Base-by-base conservation (phyloP, 1,140 invertebrate genomes). In the Ceratosolen solmsi region DNA sequence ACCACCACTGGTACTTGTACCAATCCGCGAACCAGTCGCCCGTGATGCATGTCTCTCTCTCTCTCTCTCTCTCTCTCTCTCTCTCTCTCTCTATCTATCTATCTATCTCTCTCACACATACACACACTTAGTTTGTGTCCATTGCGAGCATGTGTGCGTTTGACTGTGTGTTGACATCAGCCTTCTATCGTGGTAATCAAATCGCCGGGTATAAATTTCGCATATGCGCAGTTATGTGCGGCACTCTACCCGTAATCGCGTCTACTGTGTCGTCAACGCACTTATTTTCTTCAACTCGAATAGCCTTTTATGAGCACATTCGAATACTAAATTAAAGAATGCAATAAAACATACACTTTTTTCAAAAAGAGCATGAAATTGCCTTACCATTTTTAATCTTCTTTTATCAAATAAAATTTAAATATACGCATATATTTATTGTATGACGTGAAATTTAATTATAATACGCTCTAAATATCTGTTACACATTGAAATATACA, bases 141-240 rank as follows among this genome's bases (percentile, higher is more conserved):
- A 49, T 36, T 46, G 41, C 27, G 41, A 22, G 33, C 46, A 30
- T 38, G 4, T 22, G 76, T n/a, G 49, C 13, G 46, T 25, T 82
- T 84, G 87, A 87, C 85, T 85, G 85, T 83, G 87, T 87, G 87
- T 87, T 87, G 86, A 85, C 89, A 89, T 91, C 89, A 90, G 89
- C 86, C 89, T 90, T 89, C 89, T 91, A 91, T 91, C 90, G 87
- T 87, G 88, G 89, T 91, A 91, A 91, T 92, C 91, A 91, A 92
- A 92, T 91, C 89, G 87, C 87, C 85, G 87, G 84, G 86, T 87
- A 90, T 91, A 92, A 91, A 91, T 91, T 91, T 90, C 80, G 85
- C 86, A 84, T 88, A 87, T 89, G 87, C 87, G 84, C 86, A 90
- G 89, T 89, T 90, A 90, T 89, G 86, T 85, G 86, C 85, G 63